A percentile compares a stretch with the other conserved stretches of the same genome.
Conservation (phyloP, 2,888 invertebrate genomes). For the Eristalis pertinax region DNA sequence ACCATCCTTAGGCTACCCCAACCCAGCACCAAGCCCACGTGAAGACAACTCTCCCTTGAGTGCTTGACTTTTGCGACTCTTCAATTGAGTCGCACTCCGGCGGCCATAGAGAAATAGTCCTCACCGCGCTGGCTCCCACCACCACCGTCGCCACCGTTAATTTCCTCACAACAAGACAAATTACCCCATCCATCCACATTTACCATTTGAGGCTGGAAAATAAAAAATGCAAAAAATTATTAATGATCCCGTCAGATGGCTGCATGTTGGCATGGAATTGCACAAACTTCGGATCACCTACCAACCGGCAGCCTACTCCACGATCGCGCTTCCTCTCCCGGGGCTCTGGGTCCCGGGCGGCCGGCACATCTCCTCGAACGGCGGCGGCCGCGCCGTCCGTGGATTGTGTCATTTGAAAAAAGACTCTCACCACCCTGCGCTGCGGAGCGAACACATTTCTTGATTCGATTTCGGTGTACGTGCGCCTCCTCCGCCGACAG, state of each 20-base stretch:
- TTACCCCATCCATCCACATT: slow-evolving; percentile 59
- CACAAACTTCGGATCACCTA: slow-evolving; percentile 61
- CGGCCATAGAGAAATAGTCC: neutral
- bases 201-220: slow-evolving; percentile 44
- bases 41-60: neutral
- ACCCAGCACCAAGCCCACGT: neutral
- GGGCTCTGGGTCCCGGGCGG: slow-evolving; percentile 16
- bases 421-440: neutral
- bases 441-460: slow-evolving; percentile 46
- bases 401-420: slow-evolving; percentile 54
- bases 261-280: slow-evolving; percentile 60
- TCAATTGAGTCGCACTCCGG: neutral
- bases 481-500: slow-evolving; percentile 47
- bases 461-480: slow-evolving; percentile 70
- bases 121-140: neutral
- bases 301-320: slow-evolving; percentile 42
- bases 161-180: slow-evolving; percentile 50
- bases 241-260: slow-evolving; percentile 64
- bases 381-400: neutral
- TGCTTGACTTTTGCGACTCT: neutral
- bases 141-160: neutral
- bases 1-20: neutral
- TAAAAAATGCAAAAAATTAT: slow-evolving; percentile 47
- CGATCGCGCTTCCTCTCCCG: slow-evolving; percentile 36
- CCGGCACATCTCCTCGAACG: neutral